Conservation (phyloP, 2,113 vertebrate species). For the Scopus umbretta region DNA sequence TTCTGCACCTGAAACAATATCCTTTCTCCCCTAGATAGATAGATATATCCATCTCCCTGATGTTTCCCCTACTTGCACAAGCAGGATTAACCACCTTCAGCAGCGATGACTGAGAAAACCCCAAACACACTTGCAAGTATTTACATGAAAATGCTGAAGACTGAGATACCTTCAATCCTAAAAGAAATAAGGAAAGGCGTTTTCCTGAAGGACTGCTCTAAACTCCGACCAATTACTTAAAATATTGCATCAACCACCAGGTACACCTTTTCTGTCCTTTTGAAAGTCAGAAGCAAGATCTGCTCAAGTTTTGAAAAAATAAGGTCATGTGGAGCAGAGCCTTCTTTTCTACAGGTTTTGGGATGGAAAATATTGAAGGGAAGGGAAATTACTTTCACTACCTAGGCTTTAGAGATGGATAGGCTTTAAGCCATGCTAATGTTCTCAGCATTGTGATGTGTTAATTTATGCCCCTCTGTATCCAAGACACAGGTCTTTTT, state of each 20-base stretch:
- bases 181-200: background rate
- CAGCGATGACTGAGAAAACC: background rate
- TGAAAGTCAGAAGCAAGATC: background rate
- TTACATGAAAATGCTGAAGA: background rate
- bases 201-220: background rate
- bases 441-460: background rate
- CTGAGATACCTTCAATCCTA: background rate
- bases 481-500: background rate
- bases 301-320: background rate
- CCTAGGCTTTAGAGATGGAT: background rate
- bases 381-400: background rate
- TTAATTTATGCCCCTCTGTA: background rate
- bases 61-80: background rate
- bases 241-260: background rate
- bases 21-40: background rate
- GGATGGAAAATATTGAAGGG: background rate
- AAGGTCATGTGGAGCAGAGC: background rate
- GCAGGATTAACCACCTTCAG: background rate
- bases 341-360: background rate
- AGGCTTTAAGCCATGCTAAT: background rate
- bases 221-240: background rate
- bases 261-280: background rate
- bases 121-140: background rate
- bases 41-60: background rate
- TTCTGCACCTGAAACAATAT: background rate